Base-by-base conservation (phyloP, 35 echinoderm and acorn worm species). In the Heliocidaris tuberculata region DNA sequence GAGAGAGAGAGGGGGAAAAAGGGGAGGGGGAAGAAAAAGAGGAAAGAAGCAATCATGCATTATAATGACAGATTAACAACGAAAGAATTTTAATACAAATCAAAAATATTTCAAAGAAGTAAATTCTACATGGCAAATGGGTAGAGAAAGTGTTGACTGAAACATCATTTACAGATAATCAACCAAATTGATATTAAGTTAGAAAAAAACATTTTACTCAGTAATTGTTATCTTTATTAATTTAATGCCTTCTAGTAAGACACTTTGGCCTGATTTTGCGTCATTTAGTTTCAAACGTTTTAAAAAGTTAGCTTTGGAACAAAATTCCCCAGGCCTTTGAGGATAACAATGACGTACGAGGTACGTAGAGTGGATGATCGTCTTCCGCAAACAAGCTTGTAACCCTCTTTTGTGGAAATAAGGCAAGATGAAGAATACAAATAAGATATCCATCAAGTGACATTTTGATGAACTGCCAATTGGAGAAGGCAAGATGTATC, bases 401-500 rank as follows among this genome's bases (percentile, higher is more conserved):
- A 78, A 78, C 65, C 65, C 65, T 7, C 65, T 78, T 19, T 8
- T 21, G 19, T 78, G 21, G 65, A 78, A 78, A 78, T 78, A n/a
- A 19, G 52, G 65, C 65, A 78, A 78, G 65, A 78, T 19, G 4
- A n/a, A 27, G 21, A 78, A 78, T 27, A 5, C 65, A 78, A 78
- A 78, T n/a, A 78, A 78, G 65, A 78, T 78, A 78, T 78, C 65
- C 15, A 78, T 78, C 65, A 78, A 78, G 65, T 78, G 17, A 78
- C 65, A 78, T 78, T 27, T 78, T 17, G 65, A 78, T 78, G 65
- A 78, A 78, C 21, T 78, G 65, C 21, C 27, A 19, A 78, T 78
- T 78, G 65, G 65, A n/a, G 65, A 78, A 78, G 65, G 65, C 65
- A 78, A 78, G 65, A 27, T 78, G 27, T 78, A 78, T 78, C 65